Conservation (phyloP, 2,888 invertebrate genomes). For the Microdon myrmicae region DNA sequence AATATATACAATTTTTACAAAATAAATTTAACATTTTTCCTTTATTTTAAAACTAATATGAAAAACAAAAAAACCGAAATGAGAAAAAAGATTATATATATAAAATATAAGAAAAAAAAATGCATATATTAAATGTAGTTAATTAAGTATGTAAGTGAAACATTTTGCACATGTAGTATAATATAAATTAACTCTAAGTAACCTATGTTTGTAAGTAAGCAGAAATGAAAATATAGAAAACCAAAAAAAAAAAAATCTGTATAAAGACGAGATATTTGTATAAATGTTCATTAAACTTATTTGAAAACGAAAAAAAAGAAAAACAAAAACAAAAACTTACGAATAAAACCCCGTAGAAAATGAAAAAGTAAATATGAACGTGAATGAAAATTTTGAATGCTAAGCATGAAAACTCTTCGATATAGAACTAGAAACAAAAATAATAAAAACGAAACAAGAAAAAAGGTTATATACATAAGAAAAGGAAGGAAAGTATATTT, state of each 20-base stretch:
- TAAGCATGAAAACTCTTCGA: slow-evolving; percentile 39
- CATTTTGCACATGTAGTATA: slow-evolving; percentile 53
- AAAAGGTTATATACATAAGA: slow-evolving; percentile 30
- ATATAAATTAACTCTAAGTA: slow-evolving; percentile 37
- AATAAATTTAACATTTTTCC: slow-evolving; percentile 48
- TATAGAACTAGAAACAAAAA: slow-evolving; percentile 24
- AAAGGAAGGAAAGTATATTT: slow-evolving; percentile 32
- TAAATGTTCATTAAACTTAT: slow-evolving; percentile 47
- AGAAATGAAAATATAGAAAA: slow-evolving; percentile 45
- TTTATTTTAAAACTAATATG: slow-evolving; percentile 34
- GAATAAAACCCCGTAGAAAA: slow-evolving; percentile 21
- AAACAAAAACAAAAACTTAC: slow-evolving; percentile 15
- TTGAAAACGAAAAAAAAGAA: slow-evolving; percentile 10
- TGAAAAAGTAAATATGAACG: slow-evolving; percentile 2
- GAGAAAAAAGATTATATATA: slow-evolving; percentile 32
- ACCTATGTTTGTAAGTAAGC: slow-evolving; percentile 45
- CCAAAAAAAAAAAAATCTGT: too few species aligned
- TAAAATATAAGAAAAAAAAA: slow-evolving; percentile 20
- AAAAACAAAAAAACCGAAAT: slow-evolving; percentile 5
- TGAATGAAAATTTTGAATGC: slow-evolving; percentile 27
- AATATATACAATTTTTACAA: slow-evolving; percentile 53
- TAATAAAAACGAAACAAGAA: slow-evolving; percentile 8
- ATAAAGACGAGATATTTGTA: slow-evolving; percentile 43
- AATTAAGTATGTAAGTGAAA: slow-evolving; percentile 47
- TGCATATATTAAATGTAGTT: slow-evolving; percentile 38